Evolutionary conservation across 2,888 invertebrate species (phyloP), one percentile per base, ranked within the genome.

Genomic region (Xiphydria camelus): DNA sequence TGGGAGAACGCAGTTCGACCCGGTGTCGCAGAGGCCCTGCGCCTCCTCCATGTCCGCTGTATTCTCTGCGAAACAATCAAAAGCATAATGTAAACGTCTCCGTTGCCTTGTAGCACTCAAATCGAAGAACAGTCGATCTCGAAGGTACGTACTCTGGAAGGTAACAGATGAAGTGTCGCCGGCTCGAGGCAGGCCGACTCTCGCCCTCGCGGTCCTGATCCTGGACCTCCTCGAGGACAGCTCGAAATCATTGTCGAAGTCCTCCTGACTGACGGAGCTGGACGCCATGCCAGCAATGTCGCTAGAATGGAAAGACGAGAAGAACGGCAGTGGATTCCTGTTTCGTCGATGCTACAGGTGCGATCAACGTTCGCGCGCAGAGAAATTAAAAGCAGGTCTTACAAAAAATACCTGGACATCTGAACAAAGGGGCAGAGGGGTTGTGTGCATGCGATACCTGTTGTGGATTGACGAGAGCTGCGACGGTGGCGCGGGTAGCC

Each of bases 261-360:
- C 82, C 59, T 82, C 82, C 60, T 82, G 82, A 56, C 82, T 82
- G 35, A 82, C 79, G 20, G 82, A 82, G 57, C 82, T 82, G 12
- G 82, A 82, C 59, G 82, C 82, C 82, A 82, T 82, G 39, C 68
- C 65, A 55, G 69, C 63, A 41, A 68, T 55, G 42, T 68, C 68
- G 51, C 68, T 68, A 55, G 22, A 40, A 20, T 18, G 32, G 34
- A 35, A 29, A 42, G 26, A 17, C n/a, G 35, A 21, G n/a, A 31
- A 23, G 29, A 21, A 23, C 21, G 10, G 39, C 7, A 19, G 25
- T 29, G 21, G n/a, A n/a, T n/a, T n/a, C n/a, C n/a, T n/a, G n/a
- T n/a, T n/a, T n/a, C n/a, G n/a, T n/a, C n/a, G n/a, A n/a, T n/a
- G n/a, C n/a, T n/a, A n/a, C n/a, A n/a, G n/a, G n/a, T n/a, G 17